Percentiles rank a stretch among this genome's conserved stretches.
Evolutionary conservation across 2,888 invertebrate genomes (phyloP).

Genomic region (Nemotelus nigrinus): DNA sequence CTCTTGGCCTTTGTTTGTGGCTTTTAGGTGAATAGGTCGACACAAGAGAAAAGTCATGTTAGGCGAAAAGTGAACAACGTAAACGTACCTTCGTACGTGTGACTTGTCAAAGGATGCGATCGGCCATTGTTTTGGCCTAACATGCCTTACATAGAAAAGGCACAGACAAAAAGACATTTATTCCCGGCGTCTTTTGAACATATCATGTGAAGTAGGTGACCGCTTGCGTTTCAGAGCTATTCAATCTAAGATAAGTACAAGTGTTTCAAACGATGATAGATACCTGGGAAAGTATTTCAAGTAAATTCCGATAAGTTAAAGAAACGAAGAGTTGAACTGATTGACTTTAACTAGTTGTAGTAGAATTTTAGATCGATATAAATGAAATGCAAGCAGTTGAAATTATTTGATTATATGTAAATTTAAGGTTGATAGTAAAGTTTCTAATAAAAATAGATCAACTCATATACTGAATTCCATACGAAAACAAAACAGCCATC

Average conservation of each 20-base stretch:
- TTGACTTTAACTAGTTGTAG: not conserved
- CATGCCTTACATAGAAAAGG: constrained; percentile 40
- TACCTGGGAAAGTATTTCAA: too few species aligned
- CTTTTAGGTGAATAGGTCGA: constrained; percentile 47
- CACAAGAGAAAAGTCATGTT: constrained; percentile 37
- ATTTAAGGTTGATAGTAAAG: not conserved
- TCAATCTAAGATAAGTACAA: not conserved
- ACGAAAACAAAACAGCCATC: not conserved
- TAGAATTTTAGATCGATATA: not conserved
- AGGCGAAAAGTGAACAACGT: constrained; percentile 42
- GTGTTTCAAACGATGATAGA: too few species aligned
- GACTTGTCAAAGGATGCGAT: constrained; percentile 49
- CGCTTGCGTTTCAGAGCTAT: constrained; percentile 30
- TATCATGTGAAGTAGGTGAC: constrained; percentile 43
- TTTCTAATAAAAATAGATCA: not conserved
- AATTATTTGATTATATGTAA: not conserved
- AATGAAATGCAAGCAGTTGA: constrained; percentile 8
- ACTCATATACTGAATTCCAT: not conserved
- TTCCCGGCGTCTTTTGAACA: constrained; percentile 50
- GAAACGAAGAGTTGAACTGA: too few species aligned
- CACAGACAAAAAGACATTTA: constrained; percentile 46
- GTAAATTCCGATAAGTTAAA: too few species aligned
- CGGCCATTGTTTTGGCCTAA: constrained; percentile 42
- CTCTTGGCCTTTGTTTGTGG: constrained; percentile 48
- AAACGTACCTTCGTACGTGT: constrained; percentile 40